A percentile compares a stretch with the other conserved stretches of the same genome.
Evolutionary conservation across 2,113 vertebrate genomes (phyloP).

Genomic region (Potamarius usumacintae): DNA sequence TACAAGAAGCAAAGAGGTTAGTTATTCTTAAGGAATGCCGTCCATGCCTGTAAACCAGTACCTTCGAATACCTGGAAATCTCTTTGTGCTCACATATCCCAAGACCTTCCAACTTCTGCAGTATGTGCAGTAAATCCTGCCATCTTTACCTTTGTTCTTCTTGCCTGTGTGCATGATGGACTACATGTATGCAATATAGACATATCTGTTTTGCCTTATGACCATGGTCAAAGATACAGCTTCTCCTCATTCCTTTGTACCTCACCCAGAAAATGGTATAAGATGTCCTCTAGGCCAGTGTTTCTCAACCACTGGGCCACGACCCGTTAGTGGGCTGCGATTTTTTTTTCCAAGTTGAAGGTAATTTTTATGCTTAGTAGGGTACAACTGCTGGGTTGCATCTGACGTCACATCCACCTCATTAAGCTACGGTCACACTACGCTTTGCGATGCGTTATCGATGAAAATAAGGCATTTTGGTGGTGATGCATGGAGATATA

Average conservation of each 20-base stretch:
- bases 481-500: too few relatives aligned
- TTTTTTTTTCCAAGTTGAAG: too few relatives aligned
- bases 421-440: too few relatives aligned
- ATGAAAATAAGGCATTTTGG: too few relatives aligned
- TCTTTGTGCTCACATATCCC: neutral
- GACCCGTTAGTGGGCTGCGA: too few relatives aligned
- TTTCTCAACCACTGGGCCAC: too few relatives aligned
- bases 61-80: neutral
- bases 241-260: neutral
- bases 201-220: neutral
- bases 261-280: neutral
- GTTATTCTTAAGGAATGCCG: neutral
- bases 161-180: neutral
- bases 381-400: too few relatives aligned
- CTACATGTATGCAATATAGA: neutral
- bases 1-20: neutral
- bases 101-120: neutral
- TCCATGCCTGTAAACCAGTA: neutral
- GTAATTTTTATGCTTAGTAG: too few relatives aligned
- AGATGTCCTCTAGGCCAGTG: neutral
- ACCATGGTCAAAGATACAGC: neutral
- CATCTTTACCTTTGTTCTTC: neutral
- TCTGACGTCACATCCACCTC: too few relatives aligned
- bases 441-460: too few relatives aligned
- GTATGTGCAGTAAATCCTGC: neutral